phyloP scores from a whole-genome alignment of 2,113 vertebrate species.

The Colius striatus region DNA sequence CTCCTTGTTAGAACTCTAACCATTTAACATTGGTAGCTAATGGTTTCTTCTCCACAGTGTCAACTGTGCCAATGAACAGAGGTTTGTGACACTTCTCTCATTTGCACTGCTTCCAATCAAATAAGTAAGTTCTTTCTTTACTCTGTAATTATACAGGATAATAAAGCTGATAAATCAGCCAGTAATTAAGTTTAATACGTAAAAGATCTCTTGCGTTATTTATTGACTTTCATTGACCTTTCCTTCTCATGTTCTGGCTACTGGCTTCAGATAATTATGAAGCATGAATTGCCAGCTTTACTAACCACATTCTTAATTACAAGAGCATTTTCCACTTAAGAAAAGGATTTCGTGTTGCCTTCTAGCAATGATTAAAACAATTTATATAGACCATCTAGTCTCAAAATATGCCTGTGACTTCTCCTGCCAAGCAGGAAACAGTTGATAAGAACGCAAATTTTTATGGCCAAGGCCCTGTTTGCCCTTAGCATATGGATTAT shows the following conservation, averaged over 20 bases:
- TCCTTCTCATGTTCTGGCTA: not conserved
- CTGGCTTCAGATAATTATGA: not conserved
- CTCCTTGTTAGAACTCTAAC: not conserved
- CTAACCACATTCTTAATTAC: not conserved
- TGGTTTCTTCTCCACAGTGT: not conserved
- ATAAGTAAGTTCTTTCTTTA: not conserved
- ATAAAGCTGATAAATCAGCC: not conserved
- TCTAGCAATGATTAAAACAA: not conserved
- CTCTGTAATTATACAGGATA: not conserved
- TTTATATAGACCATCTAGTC: not conserved
- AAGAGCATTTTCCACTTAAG: not conserved
- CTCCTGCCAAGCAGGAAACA: not conserved
- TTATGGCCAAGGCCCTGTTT: not conserved
- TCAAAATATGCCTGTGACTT: not conserved
- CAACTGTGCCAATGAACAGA: not conserved
- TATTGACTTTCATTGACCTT: constrained; percentile 41
- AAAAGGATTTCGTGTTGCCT: not conserved
- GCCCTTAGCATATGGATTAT: not conserved
- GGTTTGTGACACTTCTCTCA: not conserved
- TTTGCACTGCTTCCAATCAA: not conserved
- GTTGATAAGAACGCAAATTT: not conserved
- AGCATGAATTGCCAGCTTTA: not conserved
- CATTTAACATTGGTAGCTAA: not conserved
- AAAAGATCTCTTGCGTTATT: constrained; percentile 1
- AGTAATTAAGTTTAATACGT: not conserved